Evolutionary conservation across 2,113 vertebrate species (phyloP), one percentile per base, ranked within the genome.

Genomic region (Crocuta crocuta): DNA sequence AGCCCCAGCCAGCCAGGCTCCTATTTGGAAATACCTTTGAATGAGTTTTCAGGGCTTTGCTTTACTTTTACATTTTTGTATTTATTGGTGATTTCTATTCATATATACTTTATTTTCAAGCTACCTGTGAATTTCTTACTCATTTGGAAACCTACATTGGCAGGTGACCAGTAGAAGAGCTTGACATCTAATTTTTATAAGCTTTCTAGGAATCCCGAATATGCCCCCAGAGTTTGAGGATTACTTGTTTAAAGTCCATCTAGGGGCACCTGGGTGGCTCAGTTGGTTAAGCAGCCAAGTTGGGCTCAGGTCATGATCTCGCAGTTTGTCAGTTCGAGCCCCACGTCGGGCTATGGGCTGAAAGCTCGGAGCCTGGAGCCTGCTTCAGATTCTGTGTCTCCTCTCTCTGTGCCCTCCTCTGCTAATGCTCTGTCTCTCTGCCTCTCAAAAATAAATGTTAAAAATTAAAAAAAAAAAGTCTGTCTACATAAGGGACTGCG

Each of bases 21-120:
- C 31, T 73, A 92, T 43, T 33, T 61, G 23, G 65, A 95, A 95
- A 65, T 91, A 61, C 31, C 19, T 91, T 94, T 31, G 86, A 23
- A 48, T 91, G 58, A 19, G 4, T 89, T 84, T 84, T 88, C 86
- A 39, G 48, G 43, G 26, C 48, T 91, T 97, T 78, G 53, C 50
- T 92, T 91, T 89, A 45, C 19, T n/a, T 93, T 26, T 74, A 23
- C 13, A 66, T 58, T 87, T 95, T 74, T 76, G 23, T 95, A 71
- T 95, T 96, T 95, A 24, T n/a, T 94, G 21, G 43, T 79, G 23
- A 74, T 87, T 95, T 93, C 48, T 87, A 53, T 35, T 87, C 68
- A 39, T 55, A 15, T 43, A n/a, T 48, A 80, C 68, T 90, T 97
- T 70, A 13, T 45, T 96, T 97, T 43, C 26, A 94, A 53, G 11